These are phyloP conservation scores for Drosophila elegans DNA, from an alignment of 1,140 invertebrate species.

Conservation along the genomic window DNA sequence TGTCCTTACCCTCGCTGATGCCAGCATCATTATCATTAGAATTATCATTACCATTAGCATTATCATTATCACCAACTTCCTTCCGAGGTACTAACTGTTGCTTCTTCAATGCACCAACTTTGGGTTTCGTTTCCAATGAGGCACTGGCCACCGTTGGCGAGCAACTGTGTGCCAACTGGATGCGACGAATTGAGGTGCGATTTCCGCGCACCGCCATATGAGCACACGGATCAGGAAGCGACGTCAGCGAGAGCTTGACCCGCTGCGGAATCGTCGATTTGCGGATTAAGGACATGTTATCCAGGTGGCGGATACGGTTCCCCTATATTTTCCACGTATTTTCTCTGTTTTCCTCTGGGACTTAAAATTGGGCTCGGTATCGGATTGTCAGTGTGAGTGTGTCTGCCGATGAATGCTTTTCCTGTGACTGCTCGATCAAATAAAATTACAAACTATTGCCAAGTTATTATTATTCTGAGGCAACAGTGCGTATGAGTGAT, in stretches of 20 bases:
- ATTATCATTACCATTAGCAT: no score
- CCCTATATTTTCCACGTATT: background rate
- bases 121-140: background rate
- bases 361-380: background rate
- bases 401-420: background rate
- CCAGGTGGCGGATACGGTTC: background rate
- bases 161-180: constrained; percentile 27
- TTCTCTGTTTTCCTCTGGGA: background rate
- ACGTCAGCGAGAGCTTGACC: constrained; percentile 2
- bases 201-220: constrained; percentile 22
- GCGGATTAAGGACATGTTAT: background rate
- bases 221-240: background rate
- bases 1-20: no score
- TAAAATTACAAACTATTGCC: background rate
- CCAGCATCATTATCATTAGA: no score
- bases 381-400: constrained; percentile 2
- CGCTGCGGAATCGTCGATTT: constrained; percentile 5
- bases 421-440: background rate
- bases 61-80: no score
- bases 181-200: constrained; percentile 21
- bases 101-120: no score
- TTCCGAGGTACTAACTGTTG: no score
- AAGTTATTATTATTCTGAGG: no score
- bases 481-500: no score
- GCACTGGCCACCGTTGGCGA: background rate